phyloP scores from a whole-genome alignment of 2,888 invertebrate genomes.

The Leptinotarsa tumamoca region DNA sequence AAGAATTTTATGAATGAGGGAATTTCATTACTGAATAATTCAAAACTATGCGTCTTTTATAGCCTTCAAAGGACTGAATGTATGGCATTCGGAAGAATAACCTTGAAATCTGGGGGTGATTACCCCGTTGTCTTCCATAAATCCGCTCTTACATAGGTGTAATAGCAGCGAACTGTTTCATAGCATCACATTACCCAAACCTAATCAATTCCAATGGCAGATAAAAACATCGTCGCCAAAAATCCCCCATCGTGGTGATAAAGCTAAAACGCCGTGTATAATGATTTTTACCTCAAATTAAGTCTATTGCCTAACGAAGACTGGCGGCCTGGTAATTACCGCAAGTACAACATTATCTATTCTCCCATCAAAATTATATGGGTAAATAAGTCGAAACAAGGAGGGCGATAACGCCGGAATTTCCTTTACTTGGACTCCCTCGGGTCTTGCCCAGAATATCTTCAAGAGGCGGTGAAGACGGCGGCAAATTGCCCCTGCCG shows the following conservation, averaged over 20 bases:
- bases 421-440: slow-evolving; percentile 25
- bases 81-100: no score
- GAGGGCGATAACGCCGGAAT: slow-evolving; percentile 26
- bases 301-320: slow-evolving; percentile 30
- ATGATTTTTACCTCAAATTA: slow-evolving; percentile 44
- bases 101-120: no score
- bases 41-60: no score
- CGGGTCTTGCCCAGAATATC: slow-evolving; percentile 1
- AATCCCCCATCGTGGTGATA: slow-evolving; percentile 32
- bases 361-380: slow-evolving; percentile 49
- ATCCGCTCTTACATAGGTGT: no score
- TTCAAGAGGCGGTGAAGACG: background rate
- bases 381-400: slow-evolving; percentile 49
- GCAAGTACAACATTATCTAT: slow-evolving; percentile 49
- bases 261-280: slow-evolving; percentile 41
- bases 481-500: background rate
- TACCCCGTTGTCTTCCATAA: no score
- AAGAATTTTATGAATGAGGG: no score
- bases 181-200: background rate
- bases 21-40: no score
- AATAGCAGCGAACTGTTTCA: background rate
- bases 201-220: slow-evolving; percentile 34
- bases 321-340: slow-evolving; percentile 44
- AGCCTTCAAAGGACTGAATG: no score
- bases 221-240: slow-evolving; percentile 33